phyloP scores from a whole-genome alignment of 1,140 invertebrate species.

The Melitaea cinxia region DNA sequence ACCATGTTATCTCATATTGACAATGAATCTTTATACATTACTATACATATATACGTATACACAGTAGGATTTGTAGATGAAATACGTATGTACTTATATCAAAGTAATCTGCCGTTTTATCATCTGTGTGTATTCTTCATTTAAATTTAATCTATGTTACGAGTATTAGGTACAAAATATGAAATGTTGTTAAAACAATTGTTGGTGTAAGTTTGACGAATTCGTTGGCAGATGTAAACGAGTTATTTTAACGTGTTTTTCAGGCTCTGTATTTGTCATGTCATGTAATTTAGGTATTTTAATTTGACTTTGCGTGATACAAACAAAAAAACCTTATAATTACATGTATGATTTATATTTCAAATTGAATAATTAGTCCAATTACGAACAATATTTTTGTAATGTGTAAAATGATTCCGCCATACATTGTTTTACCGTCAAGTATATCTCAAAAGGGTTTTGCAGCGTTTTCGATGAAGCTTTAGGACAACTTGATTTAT shows the following conservation, averaged over 20 bases:
- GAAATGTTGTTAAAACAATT: background rate
- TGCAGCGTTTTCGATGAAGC: too few species aligned
- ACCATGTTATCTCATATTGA: conserved; percentile 45
- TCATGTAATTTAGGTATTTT: too few species aligned
- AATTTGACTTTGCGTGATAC: too few species aligned
- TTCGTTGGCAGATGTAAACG: background rate
- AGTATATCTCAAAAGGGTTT: too few species aligned
- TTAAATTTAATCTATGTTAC: background rate
- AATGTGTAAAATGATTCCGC: too few species aligned
- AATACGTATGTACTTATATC: background rate
- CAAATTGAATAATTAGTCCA: too few species aligned
- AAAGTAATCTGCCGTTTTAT: background rate
- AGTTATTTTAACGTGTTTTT: background rate
- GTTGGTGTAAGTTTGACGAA: background rate
- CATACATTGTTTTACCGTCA: too few species aligned
- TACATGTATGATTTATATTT: too few species aligned
- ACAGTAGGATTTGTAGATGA: background rate
- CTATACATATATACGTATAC: background rate
- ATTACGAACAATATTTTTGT: too few species aligned
- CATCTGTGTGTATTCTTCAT: background rate
- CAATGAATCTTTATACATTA: conserved; percentile 39
- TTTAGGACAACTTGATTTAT: too few species aligned
- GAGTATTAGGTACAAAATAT: too few species aligned
- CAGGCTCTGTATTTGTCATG: background rate
- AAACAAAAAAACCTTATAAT: too few species aligned